Percentiles rank a stretch among this genome's conserved stretches.
Evolutionary conservation across 2,113 vertebrate species (phyloP).

Genomic region (Athene noctua): DNA sequence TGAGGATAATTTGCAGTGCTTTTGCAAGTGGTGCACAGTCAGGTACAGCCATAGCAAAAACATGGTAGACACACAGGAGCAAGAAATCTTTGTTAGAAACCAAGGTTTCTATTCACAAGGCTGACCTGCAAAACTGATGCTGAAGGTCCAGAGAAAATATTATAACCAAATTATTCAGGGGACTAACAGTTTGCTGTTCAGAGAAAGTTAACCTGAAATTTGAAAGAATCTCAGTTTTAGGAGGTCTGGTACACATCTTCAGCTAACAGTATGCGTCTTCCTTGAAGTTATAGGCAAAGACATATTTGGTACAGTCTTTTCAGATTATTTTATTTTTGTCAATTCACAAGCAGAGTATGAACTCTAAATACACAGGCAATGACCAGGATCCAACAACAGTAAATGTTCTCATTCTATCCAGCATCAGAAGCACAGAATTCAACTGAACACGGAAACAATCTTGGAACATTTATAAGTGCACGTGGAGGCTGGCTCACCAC

Average conservation of each 20-base stretch:
- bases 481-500: neutral
- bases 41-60: neutral
- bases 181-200: neutral
- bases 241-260: neutral
- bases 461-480: neutral
- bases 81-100: neutral
- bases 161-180: neutral
- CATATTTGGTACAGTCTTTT: neutral
- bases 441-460: neutral
- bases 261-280: neutral
- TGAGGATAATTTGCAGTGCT: neutral
- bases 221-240: neutral
- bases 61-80: neutral
- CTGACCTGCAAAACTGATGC: neutral
- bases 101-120: neutral
- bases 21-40: neutral
- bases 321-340: neutral
- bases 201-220: neutral
- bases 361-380: neutral
- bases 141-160: neutral
- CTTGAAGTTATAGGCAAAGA: neutral
- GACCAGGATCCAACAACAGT: rapidly evolving
- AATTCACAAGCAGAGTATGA: neutral
- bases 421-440: neutral
- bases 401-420: neutral